Conservation (phyloP, 2,888 invertebrate species). For the Drosophila quasianomalipes region DNA sequence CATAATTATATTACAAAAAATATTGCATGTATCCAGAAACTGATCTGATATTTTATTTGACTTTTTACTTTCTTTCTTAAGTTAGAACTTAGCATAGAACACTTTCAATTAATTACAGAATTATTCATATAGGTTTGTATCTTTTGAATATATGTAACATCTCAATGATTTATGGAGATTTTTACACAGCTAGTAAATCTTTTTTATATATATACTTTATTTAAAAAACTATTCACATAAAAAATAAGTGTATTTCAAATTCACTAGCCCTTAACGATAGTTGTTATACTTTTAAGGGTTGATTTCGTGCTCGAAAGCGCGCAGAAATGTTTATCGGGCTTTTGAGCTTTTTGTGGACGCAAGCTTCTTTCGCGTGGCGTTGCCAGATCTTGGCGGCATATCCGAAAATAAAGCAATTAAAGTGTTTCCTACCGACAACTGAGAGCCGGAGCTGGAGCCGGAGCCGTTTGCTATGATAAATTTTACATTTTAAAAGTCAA, state of each 20-base stretch:
- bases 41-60: too few relatives aligned
- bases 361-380: constrained; percentile 44
- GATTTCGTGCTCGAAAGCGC: constrained; percentile 36
- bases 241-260: constrained; percentile 25
- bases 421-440: constrained; percentile 48
- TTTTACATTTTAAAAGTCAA: constrained; percentile 85
- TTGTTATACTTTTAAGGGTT: constrained; percentile 39
- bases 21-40: neutral
- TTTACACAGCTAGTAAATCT: neutral
- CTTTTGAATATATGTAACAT: neutral
- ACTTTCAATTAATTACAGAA: neutral
- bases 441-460: constrained; percentile 1
- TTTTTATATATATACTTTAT: neutral
- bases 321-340: constrained; percentile 30
- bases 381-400: constrained; percentile 56
- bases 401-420: constrained; percentile 66
- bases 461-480: constrained; percentile 80
- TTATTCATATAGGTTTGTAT: accelerated
- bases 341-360: constrained; percentile 28
- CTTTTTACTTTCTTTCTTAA: neutral
- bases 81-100: neutral
- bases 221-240: neutral
- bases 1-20: neutral
- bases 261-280: neutral
- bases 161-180: neutral